Evolutionary conservation across 2,888 invertebrate genomes (phyloP), one percentile per base, ranked within the genome.

Genomic region (Oscheius onirici): DNA sequence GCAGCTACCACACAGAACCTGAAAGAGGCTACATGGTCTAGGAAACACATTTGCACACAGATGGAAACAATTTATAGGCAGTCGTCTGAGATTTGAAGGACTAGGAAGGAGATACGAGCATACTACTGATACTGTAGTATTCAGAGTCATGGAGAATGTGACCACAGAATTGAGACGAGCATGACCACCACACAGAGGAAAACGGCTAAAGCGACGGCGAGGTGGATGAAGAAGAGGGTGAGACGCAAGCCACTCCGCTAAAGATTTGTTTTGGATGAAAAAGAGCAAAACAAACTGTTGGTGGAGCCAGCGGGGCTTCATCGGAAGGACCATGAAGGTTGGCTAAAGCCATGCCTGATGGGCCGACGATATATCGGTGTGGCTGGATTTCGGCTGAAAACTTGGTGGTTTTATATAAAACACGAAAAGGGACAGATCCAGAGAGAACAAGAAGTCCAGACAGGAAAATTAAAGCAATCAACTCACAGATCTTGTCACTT

Each of bases 331-430:
- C 78, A 57, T 79, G 75, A 61, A 81, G 13, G 22, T 74, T 76
- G n/a, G 79, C 72, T 24, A 81, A 57, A 1, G 81, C 77, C 81
- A 81, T 79, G 67, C 81, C 81, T 52, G 74, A 76, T 3, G 79
- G 78, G 5, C 81, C 81, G n/a, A 79, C 74, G 44, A 74, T 75
- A 44, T 77, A 79, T 2, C 77, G 71, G 71, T 79, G 75, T 2
- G 76, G 74, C 60, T 75, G 75, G 43, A 79, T 75, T 24, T 74
- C 76, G 11, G 63, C 70, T 70, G 24, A 41, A 70, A 61, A 6
- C 8, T n/a, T n/a, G n/a, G n/a, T n/a, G n/a, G 22, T 43, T 3
- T 57, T 20, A 34, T 2, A 34, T 26, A 8, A 15, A 24, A 6
- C 10, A 10, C 34, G 13, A 17, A 61, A 17, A n/a, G n/a, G n/a